Conservation (phyloP, 1,140 invertebrate species). For the Megathymus violae region DNA sequence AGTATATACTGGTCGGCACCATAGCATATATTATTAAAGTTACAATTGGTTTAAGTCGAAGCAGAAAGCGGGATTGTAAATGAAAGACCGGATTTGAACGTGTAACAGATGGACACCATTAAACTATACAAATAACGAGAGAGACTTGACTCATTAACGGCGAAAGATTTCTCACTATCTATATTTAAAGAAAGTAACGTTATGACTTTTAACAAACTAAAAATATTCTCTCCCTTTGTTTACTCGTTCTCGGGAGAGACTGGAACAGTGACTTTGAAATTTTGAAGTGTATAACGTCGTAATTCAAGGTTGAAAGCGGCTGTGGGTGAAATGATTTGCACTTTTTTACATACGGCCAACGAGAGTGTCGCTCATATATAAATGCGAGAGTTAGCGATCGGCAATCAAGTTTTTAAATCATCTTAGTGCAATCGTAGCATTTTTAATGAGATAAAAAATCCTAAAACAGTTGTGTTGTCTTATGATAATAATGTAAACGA, state of each 20-base stretch:
- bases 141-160: neutral
- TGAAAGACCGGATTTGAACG: neutral
- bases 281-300: neutral
- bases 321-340: conserved; percentile 3
- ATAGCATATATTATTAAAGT: neutral
- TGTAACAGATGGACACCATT: neutral
- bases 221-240: neutral
- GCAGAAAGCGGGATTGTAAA: neutral
- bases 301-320: neutral
- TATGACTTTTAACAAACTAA: conserved; percentile 4
- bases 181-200: conserved; percentile 13
- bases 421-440: no score
- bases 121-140: conserved; percentile 11
- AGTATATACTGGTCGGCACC: no score
- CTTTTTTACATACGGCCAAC: no score
- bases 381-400: no score
- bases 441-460: no score
- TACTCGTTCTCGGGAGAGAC: neutral
- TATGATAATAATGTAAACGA: no score
- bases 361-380: no score
- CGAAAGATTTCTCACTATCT: conserved; percentile 9
- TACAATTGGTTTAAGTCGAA: neutral
- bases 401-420: no score
- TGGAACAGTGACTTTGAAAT: neutral
- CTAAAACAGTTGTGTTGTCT: no score